Evolutionary conservation across 2,113 vertebrate genomes (phyloP), one percentile per base, ranked within the genome.

Genomic region (Hydrochoerus hydrochaeris): DNA sequence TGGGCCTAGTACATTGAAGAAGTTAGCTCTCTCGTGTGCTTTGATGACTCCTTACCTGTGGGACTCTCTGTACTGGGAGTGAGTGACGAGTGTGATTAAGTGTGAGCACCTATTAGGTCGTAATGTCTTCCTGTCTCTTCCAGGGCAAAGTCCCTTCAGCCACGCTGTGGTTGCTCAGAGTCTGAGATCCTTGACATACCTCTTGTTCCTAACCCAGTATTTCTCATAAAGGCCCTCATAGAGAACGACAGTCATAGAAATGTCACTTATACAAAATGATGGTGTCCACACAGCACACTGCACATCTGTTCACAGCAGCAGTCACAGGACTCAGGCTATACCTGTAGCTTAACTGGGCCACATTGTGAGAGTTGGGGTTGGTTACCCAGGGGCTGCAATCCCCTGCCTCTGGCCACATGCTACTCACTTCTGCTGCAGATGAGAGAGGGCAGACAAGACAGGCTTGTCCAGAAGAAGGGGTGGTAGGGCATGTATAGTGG

Each of bases 251-350:
- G 0, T 38, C 26, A 32, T 32, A 32, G 17, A 78, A 73, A 30
- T 8, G 28, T 78, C 35, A 24, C 19, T 65, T 44, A 28, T 30
- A 75, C 32, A 71, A 95, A 89, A 89, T 78, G 28, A 63, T 6
- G 0, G 0, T 41, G 41, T 84, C 35, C 8, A 32, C 30, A 0
- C n/a, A 11, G 30, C 7, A 41, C 38, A 30, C 75, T 49, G 26
- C 28, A 1, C 75, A 49, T 30, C 75, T 32, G 44, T 81, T 69
- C 57, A 10, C 26, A 30, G 67, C 13, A 71, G 73, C 69, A 75
- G 20, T 41, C 92, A n/a, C 16, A 41, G 35, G 44, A 57, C 9
- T 24, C n/a, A 11, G 26, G 9, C 62, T 32, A 19, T 12, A 62
- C 44, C 86, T 90, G 1, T 92, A 75, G 86, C 57, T 14, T 60